Evolutionary conservation across 1,140 invertebrate genomes (phyloP).

Genomic region (Drosophila nikananu): DNA sequence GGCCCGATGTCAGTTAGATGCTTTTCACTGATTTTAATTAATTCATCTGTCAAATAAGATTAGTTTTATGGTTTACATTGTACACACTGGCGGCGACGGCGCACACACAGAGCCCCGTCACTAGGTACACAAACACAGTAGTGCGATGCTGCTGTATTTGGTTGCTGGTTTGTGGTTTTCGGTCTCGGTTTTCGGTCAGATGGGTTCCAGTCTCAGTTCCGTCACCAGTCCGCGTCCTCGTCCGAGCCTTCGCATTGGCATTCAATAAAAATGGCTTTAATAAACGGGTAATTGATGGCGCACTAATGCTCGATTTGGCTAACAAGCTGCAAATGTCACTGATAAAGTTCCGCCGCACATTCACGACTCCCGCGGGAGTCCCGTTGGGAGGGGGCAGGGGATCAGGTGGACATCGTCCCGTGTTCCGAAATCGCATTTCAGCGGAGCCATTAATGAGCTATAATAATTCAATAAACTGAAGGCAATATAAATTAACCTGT

Average conservation of each 20-base stretch:
- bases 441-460: constrained; percentile 72
- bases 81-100: constrained; percentile 19
- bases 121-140: constrained; percentile 26
- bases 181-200: constrained; percentile 21
- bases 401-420: constrained; percentile 13
- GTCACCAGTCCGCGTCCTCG: neutral
- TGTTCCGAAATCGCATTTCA: constrained; percentile 60
- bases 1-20: constrained; percentile 68
- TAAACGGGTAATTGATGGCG: constrained; percentile 46
- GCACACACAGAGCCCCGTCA: neutral
- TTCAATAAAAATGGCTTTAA: constrained; percentile 45
- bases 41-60: constrained; percentile 84
- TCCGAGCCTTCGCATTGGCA: constrained; percentile 1
- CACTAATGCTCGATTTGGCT: constrained; percentile 54
- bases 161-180: constrained; percentile 49
- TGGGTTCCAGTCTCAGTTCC: neutral
- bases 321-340: constrained; percentile 67
- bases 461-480: constrained; percentile 81
- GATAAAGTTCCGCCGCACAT: constrained; percentile 23
- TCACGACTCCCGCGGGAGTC: constrained; percentile 19
- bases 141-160: constrained; percentile 38
- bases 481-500: constrained; percentile 81
- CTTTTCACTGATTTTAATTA: constrained; percentile 84
- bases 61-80: constrained; percentile 82
- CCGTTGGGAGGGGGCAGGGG: neutral